Conservation (phyloP, 2,113 vertebrate species). For the Trochalopteron elliotii region DNA sequence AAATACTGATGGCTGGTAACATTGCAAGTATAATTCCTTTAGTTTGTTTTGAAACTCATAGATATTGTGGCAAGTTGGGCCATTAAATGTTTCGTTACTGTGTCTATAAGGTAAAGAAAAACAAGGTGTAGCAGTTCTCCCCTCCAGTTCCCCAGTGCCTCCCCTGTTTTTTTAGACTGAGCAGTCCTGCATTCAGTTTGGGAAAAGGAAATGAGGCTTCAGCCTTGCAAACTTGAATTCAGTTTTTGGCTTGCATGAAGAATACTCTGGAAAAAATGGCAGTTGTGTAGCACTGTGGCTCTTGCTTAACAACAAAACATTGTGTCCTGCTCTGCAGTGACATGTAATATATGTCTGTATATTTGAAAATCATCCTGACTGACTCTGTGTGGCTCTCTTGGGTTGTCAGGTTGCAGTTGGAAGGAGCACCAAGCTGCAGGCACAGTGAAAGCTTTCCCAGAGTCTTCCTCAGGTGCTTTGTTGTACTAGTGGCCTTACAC, state of each 20-base stretch:
- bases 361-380: not conserved
- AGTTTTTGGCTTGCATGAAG: not conserved
- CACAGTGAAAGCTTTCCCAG: not conserved
- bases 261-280: not conserved
- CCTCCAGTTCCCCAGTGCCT: rapidly evolving
- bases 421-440: not conserved
- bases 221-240: not conserved
- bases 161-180: too few relatives aligned
- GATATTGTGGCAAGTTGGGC: not conserved
- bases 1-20: not conserved
- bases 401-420: not conserved
- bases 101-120: not conserved
- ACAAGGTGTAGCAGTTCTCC: not conserved
- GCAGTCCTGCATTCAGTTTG: not conserved
- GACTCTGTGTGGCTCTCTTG: not conserved
- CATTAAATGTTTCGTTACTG: not conserved
- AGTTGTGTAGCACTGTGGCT: not conserved
- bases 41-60: not conserved
- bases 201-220: not conserved
- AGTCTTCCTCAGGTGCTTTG: not conserved
- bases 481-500: not conserved
- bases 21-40: not conserved
- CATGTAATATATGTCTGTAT: not conserved
- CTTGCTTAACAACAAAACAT: not conserved
- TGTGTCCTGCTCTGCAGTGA: not conserved